Percentiles rank a stretch among this genome's conserved stretches.
phyloP scores from a whole-genome alignment of 92 coral and sea anemone genomes.

The Zoanthus sociatus region DNA sequence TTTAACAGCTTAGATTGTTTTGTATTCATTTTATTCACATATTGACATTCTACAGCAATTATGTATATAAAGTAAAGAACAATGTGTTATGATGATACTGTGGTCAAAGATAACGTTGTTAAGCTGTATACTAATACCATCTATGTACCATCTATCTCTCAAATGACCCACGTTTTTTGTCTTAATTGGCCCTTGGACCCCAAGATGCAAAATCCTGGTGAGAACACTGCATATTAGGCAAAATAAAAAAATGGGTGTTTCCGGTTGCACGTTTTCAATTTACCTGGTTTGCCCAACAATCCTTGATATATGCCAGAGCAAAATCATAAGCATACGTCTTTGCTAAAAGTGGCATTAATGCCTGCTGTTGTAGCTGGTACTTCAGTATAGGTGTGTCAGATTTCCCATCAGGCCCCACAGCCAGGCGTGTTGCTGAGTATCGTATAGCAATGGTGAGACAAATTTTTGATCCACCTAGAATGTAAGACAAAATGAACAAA shows the following conservation, averaged over 20 bases:
- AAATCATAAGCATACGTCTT: slow-evolving; percentile 85
- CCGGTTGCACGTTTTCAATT: not conserved
- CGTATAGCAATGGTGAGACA: slow-evolving; percentile 86
- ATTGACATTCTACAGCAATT: no score
- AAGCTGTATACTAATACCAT: no score
- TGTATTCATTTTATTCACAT: no score
- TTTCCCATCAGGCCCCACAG: slow-evolving; percentile 93
- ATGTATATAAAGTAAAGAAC: no score
- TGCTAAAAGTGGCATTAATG: slow-evolving; percentile 87
- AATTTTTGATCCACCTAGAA: slow-evolving; percentile 79
- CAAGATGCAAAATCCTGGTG: no score
- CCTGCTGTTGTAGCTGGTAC: slow-evolving; percentile 88
- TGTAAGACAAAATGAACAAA: not conserved
- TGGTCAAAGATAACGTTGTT: no score
- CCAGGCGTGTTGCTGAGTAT: slow-evolving; percentile 89
- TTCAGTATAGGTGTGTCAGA: slow-evolving; percentile 86
- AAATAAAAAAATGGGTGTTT: not conserved
- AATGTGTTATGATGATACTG: no score
- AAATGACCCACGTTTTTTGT: no score
- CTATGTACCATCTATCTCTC: no score
- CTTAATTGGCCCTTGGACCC: no score
- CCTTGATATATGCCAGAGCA: slow-evolving; percentile 84
- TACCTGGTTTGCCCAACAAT: slow-evolving; percentile 92
- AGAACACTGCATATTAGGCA: no score
- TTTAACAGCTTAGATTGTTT: no score